These are phyloP conservation scores for Donacobius atricapilla DNA, from an alignment of 2,113 vertebrate species.

Conservation along the genomic window DNA sequence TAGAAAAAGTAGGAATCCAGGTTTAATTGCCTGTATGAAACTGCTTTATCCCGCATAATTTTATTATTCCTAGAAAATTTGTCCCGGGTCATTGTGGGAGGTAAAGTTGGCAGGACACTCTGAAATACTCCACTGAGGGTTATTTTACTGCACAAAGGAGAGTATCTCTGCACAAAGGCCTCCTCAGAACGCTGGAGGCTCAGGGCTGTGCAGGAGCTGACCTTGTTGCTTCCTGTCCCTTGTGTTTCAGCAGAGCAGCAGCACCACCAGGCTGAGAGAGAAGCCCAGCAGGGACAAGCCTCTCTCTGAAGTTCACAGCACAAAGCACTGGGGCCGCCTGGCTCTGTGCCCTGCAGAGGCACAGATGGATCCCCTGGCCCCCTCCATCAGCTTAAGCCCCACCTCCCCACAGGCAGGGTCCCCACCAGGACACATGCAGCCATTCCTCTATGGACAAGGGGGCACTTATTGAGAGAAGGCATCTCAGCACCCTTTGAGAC, in stretches of 20 bases:
- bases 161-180: background rate
- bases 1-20: background rate
- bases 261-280: background rate
- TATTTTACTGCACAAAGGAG: background rate
- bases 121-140: background rate
- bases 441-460: rapidly evolving
- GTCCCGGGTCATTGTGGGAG: background rate
- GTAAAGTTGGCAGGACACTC: background rate
- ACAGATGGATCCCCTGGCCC: rapidly evolving
- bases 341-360: background rate
- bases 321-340: rapidly evolving
- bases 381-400: rapidly evolving
- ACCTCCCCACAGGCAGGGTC: rapidly evolving
- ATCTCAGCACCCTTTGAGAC: too few species aligned
- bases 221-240: background rate
- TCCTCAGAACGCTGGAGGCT: rapidly evolving
- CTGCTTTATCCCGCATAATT: background rate
- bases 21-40: background rate
- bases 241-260: background rate
- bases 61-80: background rate
- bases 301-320: background rate
- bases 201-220: rapidly evolving
- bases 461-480: too few species aligned
- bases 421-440: rapidly evolving
- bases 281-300: background rate